These are phyloP conservation scores for Tipula helvola DNA, from an alignment of 2,888 invertebrate genomes.

Conservation along the genomic window DNA sequence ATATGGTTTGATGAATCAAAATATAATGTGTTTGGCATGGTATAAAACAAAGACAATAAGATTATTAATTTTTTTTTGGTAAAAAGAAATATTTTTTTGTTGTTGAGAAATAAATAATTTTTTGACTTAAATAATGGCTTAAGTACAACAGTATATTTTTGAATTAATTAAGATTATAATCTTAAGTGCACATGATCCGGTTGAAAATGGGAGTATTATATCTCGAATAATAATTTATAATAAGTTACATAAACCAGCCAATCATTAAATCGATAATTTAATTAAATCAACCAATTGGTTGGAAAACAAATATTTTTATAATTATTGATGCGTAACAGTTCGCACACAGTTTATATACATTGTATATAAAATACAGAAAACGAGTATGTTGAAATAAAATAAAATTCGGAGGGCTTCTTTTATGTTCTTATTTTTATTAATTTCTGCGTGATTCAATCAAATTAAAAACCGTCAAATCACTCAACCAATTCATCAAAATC, in stretches of 20 bases:
- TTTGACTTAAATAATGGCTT: not conserved
- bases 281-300: not conserved
- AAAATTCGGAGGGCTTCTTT: not conserved
- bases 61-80: not conserved
- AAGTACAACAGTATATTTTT: not conserved
- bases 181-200: not conserved
- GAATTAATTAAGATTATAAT: not conserved
- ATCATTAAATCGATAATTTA: not conserved
- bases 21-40: not conserved
- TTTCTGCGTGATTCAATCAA: conserved; percentile 8
- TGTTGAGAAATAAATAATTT: not conserved
- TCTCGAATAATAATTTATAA: not conserved
- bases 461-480: conserved; percentile 9
- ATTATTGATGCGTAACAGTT: not conserved
- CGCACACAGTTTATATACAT: too few species aligned
- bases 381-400: too few species aligned
- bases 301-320: not conserved
- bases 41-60: not conserved
- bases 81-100: not conserved
- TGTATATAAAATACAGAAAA: too few species aligned
- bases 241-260: not conserved
- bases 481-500: conserved; percentile 8
- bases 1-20: conserved; percentile 4
- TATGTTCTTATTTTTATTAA: not conserved
- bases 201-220: not conserved